Evolutionary conservation across 2,888 invertebrate genomes (phyloP), one percentile per base, ranked within the genome.

Genomic region (Agrotis puta): DNA sequence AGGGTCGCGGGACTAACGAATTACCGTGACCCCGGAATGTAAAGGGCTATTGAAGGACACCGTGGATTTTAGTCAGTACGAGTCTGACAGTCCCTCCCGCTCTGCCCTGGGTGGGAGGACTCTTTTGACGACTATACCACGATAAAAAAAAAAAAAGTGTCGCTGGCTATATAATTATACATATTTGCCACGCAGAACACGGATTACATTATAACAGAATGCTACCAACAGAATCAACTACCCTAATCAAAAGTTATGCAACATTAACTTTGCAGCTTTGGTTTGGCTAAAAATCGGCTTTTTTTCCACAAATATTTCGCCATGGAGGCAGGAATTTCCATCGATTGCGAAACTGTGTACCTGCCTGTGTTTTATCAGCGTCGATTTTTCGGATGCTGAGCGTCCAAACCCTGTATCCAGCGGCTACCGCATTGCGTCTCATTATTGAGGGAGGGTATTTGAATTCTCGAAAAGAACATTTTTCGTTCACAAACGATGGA

Each of bases 401-500:
- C 66, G 64, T 51, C 70, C 61, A 58, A 61, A 50, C 64, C 62
- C 48, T 53, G 67, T 74, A 65, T 62, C 64, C 64, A 58, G 82
- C 83, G 86, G 86, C 83, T 89, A 89, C 87, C 89, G 91, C 92
- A 91, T 77, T 91, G 91, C 90, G 91, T 87, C 88, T 90, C 87
- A 87, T 89, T 89, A 89, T 88, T 73, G 80, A 81, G 80, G 81
- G 82, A 79, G 76, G 62, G 73, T 80, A 85, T 88, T 89, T 87
- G 85, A 87, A 88, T 88, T 85, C 78, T 81, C 65, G 77, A 72
- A 85, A 88, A 88, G 76, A 81, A 66, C 59, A 39, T 24, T 58
- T 79, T 70, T 58, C 69, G 83, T 78, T 75, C 69, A 80, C 76
- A 85, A 86, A 81, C 77, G 71, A 69, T 59, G 53, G 59, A 77